Base-by-base conservation (phyloP, 2,888 invertebrate genomes). In the Drosophila histrio region DNA sequence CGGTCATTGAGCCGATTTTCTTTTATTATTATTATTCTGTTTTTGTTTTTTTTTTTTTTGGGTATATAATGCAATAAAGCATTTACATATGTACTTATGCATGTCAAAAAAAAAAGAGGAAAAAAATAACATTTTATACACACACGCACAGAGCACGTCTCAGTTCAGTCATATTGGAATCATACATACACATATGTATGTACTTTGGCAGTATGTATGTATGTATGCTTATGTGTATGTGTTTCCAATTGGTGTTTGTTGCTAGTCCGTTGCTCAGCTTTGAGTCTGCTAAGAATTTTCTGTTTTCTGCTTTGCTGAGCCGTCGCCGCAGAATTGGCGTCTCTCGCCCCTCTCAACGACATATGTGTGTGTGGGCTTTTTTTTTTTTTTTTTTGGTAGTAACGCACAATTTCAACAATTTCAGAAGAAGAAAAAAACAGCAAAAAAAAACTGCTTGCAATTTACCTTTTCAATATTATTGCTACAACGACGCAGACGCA, bases 401-500 rank as follows among this genome's bases (percentile, higher is more conserved):
- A 56, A 72, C 65, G 64, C 81, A 86, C 79, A 84, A 68, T 72
- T 79, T 60, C n/a, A 64, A 79, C 56, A 73, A 62, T 61, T 82
- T 68, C 46, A 47, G 62, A 65, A 19, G 30, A 38, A 52, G 15
- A 44, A 49, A 73, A 73, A 75, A 80, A 68, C 75, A 69, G 70
- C 34, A 49, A 63, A 43, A 56, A 69, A 69, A 63, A 59, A 54
- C 62, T 67, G 71, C 82, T 81, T 85, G 68, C 72, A 81, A 81
- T 87, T 81, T 87, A 81, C 81, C 81, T 81, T 72, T 67, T 79
- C 19, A 76, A 76, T 66, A 69, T 79, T 79, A 72, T 72, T 74
- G 61, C 58, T 68, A 74, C 77, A 63, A 78, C 78, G 62, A 67
- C 67, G 77, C 72, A 73, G 72, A 73, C 77, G 77, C 73, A 77